Evolutionary conservation across 2,888 invertebrate genomes (phyloP).

Genomic region (Chaetogeoica ovagalla): DNA sequence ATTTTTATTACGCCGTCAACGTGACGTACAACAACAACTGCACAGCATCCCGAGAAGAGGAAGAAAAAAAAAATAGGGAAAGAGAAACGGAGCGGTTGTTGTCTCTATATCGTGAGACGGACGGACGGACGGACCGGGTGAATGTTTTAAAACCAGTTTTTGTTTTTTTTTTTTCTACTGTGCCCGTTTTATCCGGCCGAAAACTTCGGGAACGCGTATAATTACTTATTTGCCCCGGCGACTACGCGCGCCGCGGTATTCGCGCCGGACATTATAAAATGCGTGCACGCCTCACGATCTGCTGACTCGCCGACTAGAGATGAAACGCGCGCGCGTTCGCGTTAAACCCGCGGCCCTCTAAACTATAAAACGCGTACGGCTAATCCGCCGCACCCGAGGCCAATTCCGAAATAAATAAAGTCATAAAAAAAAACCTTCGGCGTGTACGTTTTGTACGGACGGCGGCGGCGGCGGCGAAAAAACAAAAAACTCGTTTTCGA

Average conservation of each 20-base stretch:
- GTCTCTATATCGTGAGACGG: constrained; percentile 19
- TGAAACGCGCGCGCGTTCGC: constrained; percentile 30
- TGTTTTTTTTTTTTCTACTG: constrained; percentile 30
- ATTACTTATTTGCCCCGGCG: constrained; percentile 51
- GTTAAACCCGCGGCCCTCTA: constrained; percentile 49
- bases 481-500: constrained; percentile 45
- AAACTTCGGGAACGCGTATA: constrained; percentile 41
- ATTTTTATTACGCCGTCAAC: constrained; percentile 35
- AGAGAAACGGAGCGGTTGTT: constrained; percentile 10
- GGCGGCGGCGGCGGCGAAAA: background rate
- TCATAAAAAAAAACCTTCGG: constrained; percentile 37
- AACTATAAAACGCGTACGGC: constrained; percentile 38
- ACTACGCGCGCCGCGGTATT: background rate
- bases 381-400: constrained; percentile 53
- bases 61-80: background rate
- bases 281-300: constrained; percentile 46
- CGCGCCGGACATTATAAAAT: constrained; percentile 40
- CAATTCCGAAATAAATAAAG: constrained; percentile 53
- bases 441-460: background rate
- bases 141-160: constrained; percentile 39
- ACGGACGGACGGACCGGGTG: background rate
- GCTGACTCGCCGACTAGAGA: constrained; percentile 21
- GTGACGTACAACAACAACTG: too few species aligned
- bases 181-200: constrained; percentile 48
- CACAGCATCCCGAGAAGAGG: background rate